Evolutionary conservation across 2,113 vertebrate species (phyloP), one percentile per base, ranked within the genome.

Genomic region (Thunnus maccoyii): DNA sequence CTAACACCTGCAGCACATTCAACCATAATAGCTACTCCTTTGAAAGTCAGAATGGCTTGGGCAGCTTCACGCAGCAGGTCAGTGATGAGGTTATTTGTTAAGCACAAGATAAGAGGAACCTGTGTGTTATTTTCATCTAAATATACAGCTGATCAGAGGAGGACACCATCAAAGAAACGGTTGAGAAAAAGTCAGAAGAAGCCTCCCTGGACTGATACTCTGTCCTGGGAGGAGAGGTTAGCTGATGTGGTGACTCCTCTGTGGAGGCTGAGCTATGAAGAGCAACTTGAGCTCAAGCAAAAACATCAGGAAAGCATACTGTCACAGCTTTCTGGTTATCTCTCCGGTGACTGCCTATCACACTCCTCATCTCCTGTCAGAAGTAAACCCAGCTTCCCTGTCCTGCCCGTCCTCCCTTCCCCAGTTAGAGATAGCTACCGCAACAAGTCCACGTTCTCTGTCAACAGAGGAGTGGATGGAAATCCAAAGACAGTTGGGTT

Each of bases 371-470:
- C 68, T 14, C 47, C 86, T n/a, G 36, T 67, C 44, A 85, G 58
- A 9, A 46, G 74, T 60, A 92, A 80, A 20, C 83, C 93, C 25
- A 75, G 36, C 73, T 96, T 96, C 76, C 92, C 95, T 54, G 85
- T 98, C 3, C 78, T 91, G 69, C 91, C 95, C 54, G 79, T 97
- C 17, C 88, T 95, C 41, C 93, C 96, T 3, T 97, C 95, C 0
- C 95, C 96, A 3, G 36, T 95, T 11, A 90, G 88, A 54, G 83
- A 94, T 2, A 94, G 95, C 84, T 99, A 97, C 89, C 82, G 93
- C 73, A 98, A 97, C 91, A 97, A 99, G 85, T 97, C 96, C 0
- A 96, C 96, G 1, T 97, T 98, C 86, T 97, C 95, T 63, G 95
- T 97, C 84, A 97, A 97, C 92, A 71, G 1, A 88, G 96, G 96